phyloP scores from a whole-genome alignment of 92 coral and sea anemone genomes.

The Nematostella vectensis region DNA sequence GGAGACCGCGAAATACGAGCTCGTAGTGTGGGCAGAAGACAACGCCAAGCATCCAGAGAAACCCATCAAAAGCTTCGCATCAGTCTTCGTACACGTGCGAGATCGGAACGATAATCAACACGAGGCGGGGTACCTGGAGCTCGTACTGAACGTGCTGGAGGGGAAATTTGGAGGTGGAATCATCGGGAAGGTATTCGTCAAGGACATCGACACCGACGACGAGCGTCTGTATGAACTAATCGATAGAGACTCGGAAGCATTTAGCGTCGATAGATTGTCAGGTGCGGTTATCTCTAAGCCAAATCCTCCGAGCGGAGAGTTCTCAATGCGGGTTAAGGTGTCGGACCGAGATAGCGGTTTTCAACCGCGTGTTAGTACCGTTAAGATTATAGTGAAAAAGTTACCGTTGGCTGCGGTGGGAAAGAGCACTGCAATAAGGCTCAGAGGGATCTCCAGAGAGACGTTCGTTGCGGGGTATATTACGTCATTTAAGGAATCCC shows the following conservation, averaged over 20 bases:
- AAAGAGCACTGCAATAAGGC: slow-evolving; percentile 75
- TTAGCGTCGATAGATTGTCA: slow-evolving; percentile 48
- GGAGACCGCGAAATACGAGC: slow-evolving; percentile 29
- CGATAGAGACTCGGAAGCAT: slow-evolving; percentile 40
- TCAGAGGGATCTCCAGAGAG: slow-evolving; percentile 34
- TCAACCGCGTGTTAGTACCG: slow-evolving; percentile 59
- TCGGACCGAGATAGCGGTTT: slow-evolving; percentile 61
- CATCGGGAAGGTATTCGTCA: slow-evolving; percentile 79
- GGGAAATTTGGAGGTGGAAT: slow-evolving; percentile 69
- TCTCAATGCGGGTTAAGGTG: slow-evolving; percentile 48
- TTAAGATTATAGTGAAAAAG: slow-evolving; percentile 44
- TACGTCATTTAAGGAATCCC: slow-evolving; percentile 45
- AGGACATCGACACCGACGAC: slow-evolving; percentile 85
- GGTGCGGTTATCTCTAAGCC: slow-evolving; percentile 62
- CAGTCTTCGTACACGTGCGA: slow-evolving; percentile 45
- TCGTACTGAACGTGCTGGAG: slow-evolving; percentile 54
- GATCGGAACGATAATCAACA: slow-evolving; percentile 91
- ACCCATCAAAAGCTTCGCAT: slow-evolving; percentile 29
- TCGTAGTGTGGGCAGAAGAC: slow-evolving; percentile 68
- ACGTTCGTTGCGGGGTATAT: slow-evolving; percentile 39
- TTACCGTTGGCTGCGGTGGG: slow-evolving; percentile 65
- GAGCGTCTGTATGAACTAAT: slow-evolving; percentile 47
- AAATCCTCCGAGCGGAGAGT: slow-evolving; percentile 50
- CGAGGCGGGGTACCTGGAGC: slow-evolving; percentile 47
- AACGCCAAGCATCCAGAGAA: slow-evolving; percentile 52